Percentiles rank a stretch among this genome's conserved stretches.
Evolutionary conservation across 1,140 invertebrate species (phyloP).

Genomic region (Cyclargus thomasi): DNA sequence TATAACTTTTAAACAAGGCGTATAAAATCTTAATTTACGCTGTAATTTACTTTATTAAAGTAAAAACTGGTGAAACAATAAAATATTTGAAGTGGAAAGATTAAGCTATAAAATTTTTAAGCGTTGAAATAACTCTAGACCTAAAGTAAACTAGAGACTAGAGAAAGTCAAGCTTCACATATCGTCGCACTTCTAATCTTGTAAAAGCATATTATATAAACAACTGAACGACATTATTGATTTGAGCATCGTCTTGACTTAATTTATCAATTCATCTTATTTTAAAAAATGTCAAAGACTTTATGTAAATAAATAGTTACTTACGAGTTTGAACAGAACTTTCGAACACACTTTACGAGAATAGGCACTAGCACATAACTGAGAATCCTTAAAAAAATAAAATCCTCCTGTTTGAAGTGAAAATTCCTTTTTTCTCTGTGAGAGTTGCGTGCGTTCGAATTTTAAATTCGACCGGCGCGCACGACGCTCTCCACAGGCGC

Average conservation of each 20-base stretch:
- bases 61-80: no score
- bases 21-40: no score
- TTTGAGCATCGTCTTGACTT: background rate
- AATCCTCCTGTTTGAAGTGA: slow-evolving; percentile 27
- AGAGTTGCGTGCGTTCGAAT: slow-evolving; percentile 31
- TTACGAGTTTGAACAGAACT: slow-evolving; percentile 7
- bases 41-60: no score
- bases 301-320: slow-evolving; percentile 11
- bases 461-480: slow-evolving; percentile 21
- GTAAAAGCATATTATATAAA: slow-evolving; percentile 6
- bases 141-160: slow-evolving; percentile 7
- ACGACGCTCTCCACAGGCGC: slow-evolving; percentile 28
- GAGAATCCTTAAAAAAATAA: slow-evolving; percentile 22
- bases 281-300: slow-evolving; percentile 4
- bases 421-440: slow-evolving; percentile 20
- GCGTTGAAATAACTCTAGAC: background rate
- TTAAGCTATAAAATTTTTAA: background rate
- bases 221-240: background rate
- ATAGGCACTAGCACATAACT: slow-evolving; percentile 25
- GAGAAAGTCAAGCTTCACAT: slow-evolving; percentile 14
- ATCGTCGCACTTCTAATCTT: slow-evolving; percentile 1
- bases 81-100: background rate
- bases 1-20: no score
- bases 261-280: slow-evolving; percentile 2
- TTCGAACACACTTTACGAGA: background rate